Evolutionary conservation across 1,140 invertebrate genomes (phyloP), one percentile per base, ranked within the genome.

Genomic region (Drosophila auraria): DNA sequence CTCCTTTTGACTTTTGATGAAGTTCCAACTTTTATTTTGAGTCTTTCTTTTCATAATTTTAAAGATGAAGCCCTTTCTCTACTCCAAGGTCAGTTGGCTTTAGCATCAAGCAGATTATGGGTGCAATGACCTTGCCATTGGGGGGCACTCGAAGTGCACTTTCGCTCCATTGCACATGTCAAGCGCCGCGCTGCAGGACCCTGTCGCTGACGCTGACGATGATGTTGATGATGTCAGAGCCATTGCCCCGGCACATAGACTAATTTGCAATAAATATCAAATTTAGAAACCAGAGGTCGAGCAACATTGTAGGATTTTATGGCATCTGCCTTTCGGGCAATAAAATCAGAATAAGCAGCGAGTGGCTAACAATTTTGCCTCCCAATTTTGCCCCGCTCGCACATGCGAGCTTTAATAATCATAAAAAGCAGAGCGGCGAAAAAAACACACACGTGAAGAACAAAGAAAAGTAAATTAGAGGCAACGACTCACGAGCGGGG

Each of bases 401-500:
- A 61, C 54, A 51, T 57, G 27, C 17, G 27, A 62, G 80, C 56
- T 84, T 80, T 81, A 84, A 84, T 84, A 84, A 84, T 80, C 74
- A 86, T 81, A 78, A 86, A 84, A 79, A 62, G 58, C 45, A 62
- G 53, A 57, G 49, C n/a, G 20, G 27, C 64, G 49, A 58, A 78
- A 42, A 78, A 50, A 60, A 62, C 64, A 68, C 30, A 62, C 69
- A 70, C 20, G 40, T 40, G 17, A 42, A 58, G 42, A 84, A 61
- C 56, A 70, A 65, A 70, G 56, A 45, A 83, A 78, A 51, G 74
- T 61, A 69, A 58, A 66, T 58, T 80, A 73, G 61, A 70, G 27
- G 61, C 23, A 79, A 53, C 57, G 54, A 53, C 17, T 33, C 30
- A 25, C 25, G 56, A 47, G 59, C 69, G 30, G 36, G 33, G 60